Evolutionary conservation across 1,140 invertebrate genomes (phyloP), one percentile per base, ranked within the genome.

Genomic region (Stegodyphus dumicola): DNA sequence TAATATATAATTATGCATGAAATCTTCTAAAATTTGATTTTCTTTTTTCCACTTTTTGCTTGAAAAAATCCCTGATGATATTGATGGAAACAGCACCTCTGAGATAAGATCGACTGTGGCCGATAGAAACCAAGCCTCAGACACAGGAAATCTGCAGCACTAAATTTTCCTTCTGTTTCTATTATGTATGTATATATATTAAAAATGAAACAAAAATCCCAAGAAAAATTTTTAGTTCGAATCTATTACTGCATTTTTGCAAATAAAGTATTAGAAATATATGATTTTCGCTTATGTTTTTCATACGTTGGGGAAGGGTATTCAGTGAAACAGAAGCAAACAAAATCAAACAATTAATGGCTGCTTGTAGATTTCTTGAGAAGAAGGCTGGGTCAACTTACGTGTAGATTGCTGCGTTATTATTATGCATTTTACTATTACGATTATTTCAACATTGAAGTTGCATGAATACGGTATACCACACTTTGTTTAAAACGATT

Each of bases 31-130:
- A 67, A 33, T 83, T 74, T 13, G 17, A 71, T 73, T 56, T 76
- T 48, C 60, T 85, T 84, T 83, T 54, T 70, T 69, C 70, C 13
- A 77, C 53, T 52, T 54, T 85, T 85, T 85, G 7, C 13, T 77
- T 85, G 11, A 53, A 77, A 86, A 75, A 86, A 86, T 86, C 84
- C 84, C 84, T 86, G 84, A 86, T 73, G 69, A 76, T 78, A 86
- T 64, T 78, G 75, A 86, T 78, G 69, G 76, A 60, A 65, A 71
- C 74, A 86, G 84, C 84, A 86, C 84, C 84, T 78, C 75, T 65
- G 75, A 65, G 64, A 66, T 48, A 64, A 74, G 17, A 76, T 69
- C 51, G 73, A 52, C 52, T 49, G 53, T 18, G 52, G 64, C 64
- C 74, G 64, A 77, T 49, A 10, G 5, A 51, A 53, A 76, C 52